Percentiles rank a stretch among this genome's conserved stretches.
Evolutionary conservation across 2,113 vertebrate species (phyloP).

Genomic region (Ptilorrhoa leucosticta): DNA sequence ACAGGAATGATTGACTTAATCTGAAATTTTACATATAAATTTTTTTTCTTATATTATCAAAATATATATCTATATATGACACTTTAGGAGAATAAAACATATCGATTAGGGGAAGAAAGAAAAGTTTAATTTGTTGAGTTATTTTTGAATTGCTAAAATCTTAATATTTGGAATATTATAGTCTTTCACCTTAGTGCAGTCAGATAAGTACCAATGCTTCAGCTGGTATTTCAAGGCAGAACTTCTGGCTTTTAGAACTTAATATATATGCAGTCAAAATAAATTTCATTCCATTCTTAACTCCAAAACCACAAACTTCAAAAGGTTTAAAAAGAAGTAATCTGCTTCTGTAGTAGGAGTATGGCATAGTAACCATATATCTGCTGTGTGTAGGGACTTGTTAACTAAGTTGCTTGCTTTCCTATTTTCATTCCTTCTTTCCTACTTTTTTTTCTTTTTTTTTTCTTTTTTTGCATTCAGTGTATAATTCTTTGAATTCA

Average conservation of each 20-base stretch:
- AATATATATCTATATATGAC: background rate
- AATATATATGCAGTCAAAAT: constrained; percentile 31
- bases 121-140: background rate
- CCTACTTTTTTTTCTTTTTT: background rate
- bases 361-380: constrained; percentile 2
- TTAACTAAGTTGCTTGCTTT: constrained; percentile 62
- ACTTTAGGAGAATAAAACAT: background rate
- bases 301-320: constrained; percentile 43
- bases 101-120: background rate
- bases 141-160: background rate
- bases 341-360: background rate
- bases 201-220: background rate
- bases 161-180: background rate
- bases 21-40: background rate
- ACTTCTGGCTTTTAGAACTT: constrained; percentile 9
- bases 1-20: background rate
- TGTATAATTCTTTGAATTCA: constrained; percentile 69
- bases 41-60: background rate
- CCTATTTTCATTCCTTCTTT: constrained; percentile 29
- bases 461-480: constrained; percentile 9
- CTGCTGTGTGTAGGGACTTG: constrained; percentile 36
- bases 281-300: constrained; percentile 26
- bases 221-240: constrained; percentile 20
- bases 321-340: constrained; percentile 13
- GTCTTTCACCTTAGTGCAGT: background rate